Percentiles rank a stretch among this genome's conserved stretches.
Evolutionary conservation across 1,140 invertebrate species (phyloP).

Genomic region (Lordiphosa mommai): DNA sequence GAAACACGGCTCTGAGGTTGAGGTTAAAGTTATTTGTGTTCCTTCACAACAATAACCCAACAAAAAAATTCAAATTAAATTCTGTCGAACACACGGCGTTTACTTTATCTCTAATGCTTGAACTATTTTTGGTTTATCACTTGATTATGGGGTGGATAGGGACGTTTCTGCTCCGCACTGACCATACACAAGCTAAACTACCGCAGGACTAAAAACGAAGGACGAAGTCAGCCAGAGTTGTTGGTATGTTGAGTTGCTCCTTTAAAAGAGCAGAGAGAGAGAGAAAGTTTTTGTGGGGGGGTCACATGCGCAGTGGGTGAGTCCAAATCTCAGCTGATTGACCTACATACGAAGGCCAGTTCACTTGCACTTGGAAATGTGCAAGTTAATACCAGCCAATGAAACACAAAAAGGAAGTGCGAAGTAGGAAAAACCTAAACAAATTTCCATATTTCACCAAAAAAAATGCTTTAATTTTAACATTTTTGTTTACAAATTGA

Average conservation of each 20-base stretch:
- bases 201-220: conserved; percentile 70
- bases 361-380: conserved; percentile 50
- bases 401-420: neutral
- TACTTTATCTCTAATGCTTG: neutral
- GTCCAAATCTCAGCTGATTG: conserved; percentile 57
- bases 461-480: conserved; percentile 4
- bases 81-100: neutral
- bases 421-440: conserved; percentile 7
- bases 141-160: conserved; percentile 6
- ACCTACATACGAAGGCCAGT: conserved; percentile 60
- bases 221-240: conserved; percentile 42
- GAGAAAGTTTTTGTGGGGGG: conserved; percentile 1
- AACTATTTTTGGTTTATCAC: neutral
- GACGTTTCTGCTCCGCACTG: conserved; percentile 35
- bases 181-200: conserved; percentile 66
- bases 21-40: conserved; percentile 24
- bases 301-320: conserved; percentile 64
- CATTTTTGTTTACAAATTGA: neutral
- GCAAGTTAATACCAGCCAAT: conserved; percentile 2
- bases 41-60: conserved; percentile 8
- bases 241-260: conserved; percentile 8
- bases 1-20: conserved; percentile 13
- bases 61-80: neutral
- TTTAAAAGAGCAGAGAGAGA: neutral
- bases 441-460: too few relatives aligned